Evolutionary conservation across 2,888 invertebrate species (phyloP), one percentile per base, ranked within the genome.

Genomic region (Mellilla xanthometata): DNA sequence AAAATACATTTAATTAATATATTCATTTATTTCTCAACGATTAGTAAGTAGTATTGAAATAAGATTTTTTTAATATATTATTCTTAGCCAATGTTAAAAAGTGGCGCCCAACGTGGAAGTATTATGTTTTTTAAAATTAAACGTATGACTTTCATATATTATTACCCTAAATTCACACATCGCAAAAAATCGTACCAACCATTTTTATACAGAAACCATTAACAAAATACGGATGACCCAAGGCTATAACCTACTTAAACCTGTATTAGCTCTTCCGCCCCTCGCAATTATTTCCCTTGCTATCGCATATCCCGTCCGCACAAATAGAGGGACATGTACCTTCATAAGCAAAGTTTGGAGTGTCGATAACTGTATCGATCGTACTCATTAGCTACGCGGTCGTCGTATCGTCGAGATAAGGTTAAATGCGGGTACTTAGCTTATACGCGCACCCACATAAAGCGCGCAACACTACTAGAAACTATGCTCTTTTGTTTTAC

Each of bases 261-360:
- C 7, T 13, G 24, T 30, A 39, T 31, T 30, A 24, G 26, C 26
- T 13, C 13, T 26, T 8, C 31, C 11, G 30, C 26, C 42, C 31
- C 11, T 23, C n/a, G n/a, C n/a, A n/a, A n/a, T 26, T 11, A 39
- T 32, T 33, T 28, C 23, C 30, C 36, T 34, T 12, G 32, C 38
- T 45, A 50, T 41, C 38, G 10, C 24, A 35, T n/a, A n/a, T n/a
- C n/a, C n/a, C n/a, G n/a, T n/a, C 36, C 34, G 42, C 52, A 46
- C 50, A 58, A 61, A 62, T 39, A 61, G 54, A 63, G 63, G 57
- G 41, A 67, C 62, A 65, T 19, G 35, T 56, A 60, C 65, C 67
- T 65, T 81, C 79, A 79, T 79, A 81, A 79, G 72, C 69, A 65
- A 81, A 82, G 76, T 84, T 85, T 82, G 68, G 67, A 86, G 84